Base-by-base conservation (phyloP, 1,140 invertebrate genomes). In the Dryas iulia region DNA sequence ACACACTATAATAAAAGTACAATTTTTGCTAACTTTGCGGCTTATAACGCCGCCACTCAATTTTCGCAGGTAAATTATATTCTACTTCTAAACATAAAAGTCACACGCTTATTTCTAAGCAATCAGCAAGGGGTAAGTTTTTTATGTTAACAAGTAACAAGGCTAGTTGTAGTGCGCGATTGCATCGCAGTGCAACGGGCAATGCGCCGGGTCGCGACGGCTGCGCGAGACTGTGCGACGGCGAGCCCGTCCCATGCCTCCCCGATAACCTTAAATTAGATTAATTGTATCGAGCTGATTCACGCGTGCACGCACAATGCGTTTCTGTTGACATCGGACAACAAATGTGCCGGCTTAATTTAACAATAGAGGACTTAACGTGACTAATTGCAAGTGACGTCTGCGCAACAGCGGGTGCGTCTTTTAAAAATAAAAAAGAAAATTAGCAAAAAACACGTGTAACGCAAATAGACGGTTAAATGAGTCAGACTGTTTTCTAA, bases 251-350 rank as follows among this genome's bases (percentile, higher is more conserved):
- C 77, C 84, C 75, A 83, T 82, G 77, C 86, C 84, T 83, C 81
- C 79, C 81, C 87, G 79, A 87, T 89, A 90, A 87, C 84, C 86
- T 86, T 88, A 90, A 88, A 89, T 89, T 90, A 90, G 89, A 91
- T 90, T 90, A 89, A 91, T 91, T 87, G 85, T 88, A 91, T 82
- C 86, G 76, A 79, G 84, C 82, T 91, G 89, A 91, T 91, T 91
- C 89, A 91, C 83, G 73, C 86, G 76, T 74, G 73, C 76, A 79
- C 78, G 73, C 80, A 78, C 78, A 76, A 79, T 79, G 81, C 78
- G 78, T 74, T 81, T 80, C 77, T 87, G 84, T 82, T 87, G 85
- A 89, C 87, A 89, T 78, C 73, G 59, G 78, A 86, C 81, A 81
- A 47, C 39, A 47, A 90, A 89, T 86, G 83, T 76, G 78, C 79